These are phyloP conservation scores for Drosophila vallismaia DNA, from an alignment of 2,888 invertebrate genomes.

Conservation along the genomic window DNA sequence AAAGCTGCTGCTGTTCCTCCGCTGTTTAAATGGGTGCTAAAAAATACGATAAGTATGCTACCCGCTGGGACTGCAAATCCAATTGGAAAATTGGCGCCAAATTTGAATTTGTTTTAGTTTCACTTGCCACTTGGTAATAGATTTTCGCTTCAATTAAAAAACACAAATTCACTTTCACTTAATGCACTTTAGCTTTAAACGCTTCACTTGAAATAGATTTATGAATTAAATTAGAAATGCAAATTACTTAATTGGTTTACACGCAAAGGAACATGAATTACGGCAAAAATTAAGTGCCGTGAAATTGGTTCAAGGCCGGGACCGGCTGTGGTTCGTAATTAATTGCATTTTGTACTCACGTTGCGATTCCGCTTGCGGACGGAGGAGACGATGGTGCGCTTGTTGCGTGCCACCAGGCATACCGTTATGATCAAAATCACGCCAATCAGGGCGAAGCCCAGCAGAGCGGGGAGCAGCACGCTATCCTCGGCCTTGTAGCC, in stretches of 20 bases:
- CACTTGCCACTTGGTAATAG: not conserved
- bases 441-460: slow-evolving; percentile 85
- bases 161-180: not conserved
- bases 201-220: not conserved
- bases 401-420: slow-evolving; percentile 85
- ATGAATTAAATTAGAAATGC: not conserved
- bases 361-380: slow-evolving; percentile 83
- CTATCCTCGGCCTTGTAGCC: slow-evolving; percentile 87
- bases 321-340: slow-evolving; percentile 40
- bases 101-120: not conserved
- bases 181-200: not conserved
- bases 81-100: not conserved
- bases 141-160: not conserved
- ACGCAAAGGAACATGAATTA: not conserved
- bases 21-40: too few relatives aligned
- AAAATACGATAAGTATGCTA: too few relatives aligned
- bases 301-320: slow-evolving; percentile 23
- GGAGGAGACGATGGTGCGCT: slow-evolving; percentile 81
- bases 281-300: not conserved
- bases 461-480: slow-evolving; percentile 85
- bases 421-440: slow-evolving; percentile 85
- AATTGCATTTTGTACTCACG: slow-evolving; percentile 77
- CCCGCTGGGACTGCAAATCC: not conserved
- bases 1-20: too few relatives aligned
- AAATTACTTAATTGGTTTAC: slow-evolving; percentile 3